Base-by-base conservation (phyloP, 30 jellyfish, hydroid and myxozoan genomes). In the Mastigias papua region DNA sequence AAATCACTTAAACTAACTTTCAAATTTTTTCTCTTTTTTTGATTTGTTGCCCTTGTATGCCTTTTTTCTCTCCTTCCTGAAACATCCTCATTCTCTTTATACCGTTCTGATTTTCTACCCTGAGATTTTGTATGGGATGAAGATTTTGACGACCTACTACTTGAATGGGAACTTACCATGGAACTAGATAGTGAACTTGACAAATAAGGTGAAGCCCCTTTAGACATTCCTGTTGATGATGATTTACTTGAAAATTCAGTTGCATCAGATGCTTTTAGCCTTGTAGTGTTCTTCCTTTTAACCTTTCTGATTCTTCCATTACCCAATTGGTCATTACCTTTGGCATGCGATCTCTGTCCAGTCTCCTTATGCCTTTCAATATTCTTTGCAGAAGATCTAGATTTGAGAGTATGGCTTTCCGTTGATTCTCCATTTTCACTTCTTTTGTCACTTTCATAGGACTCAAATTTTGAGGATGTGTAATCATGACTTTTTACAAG, bases 391-490 rank as follows among this genome's bases (percentile, higher is more conserved):
- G 21, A 34, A 15, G 30, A 25, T 30, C 29, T 57, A 0, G 42
- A 25, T 46, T 1, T 28, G n/a, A 27, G 8, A 2, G 49, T 67
- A 22, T 67, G 54, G 4, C 31, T 31, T 1, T 3, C 27, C 15
- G 22, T 60, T 2, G 89, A 58, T 6, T 19, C 34, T 16, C 19
- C 34, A 10, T 27, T 51, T 27, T 42, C 70, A 25, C 46, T 30
- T 2, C 31, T 75, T 28, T 31, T 75, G 25, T 33, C 90, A 35
- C 90, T 80, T 64, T 61, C 80, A 64, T 57, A 85, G 10, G 94
- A 85, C 22, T 85, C 94, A 73, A 85, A 85, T 65, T 58, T 85
- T 27, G 86, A 64, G 28, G 35, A 81, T 31, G 94, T 85, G 37
- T 85, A 85, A 63, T 85, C 94, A 60, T 25, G 23, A 48, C 94